These are phyloP conservation scores for Alviniconcha marisindica DNA, from an alignment of 1,140 invertebrate species.

Conservation along the genomic window DNA sequence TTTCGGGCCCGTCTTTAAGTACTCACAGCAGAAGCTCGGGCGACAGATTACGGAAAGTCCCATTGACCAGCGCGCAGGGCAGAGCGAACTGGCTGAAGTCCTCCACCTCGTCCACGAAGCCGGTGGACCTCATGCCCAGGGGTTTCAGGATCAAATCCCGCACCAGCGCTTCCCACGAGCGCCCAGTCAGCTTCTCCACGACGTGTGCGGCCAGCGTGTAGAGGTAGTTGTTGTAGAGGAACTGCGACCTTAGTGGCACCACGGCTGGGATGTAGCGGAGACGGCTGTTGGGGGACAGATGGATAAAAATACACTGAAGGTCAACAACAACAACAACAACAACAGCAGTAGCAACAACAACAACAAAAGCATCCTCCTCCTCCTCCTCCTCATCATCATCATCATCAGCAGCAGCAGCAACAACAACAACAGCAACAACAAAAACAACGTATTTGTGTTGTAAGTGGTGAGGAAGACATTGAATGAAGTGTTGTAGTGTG, in stretches of 20 bases:
- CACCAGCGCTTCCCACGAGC: constrained; percentile 66
- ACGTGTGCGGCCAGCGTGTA: constrained; percentile 71
- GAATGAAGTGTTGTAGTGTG: too few species aligned
- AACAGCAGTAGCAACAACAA: too few species aligned
- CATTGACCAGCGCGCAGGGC: constrained; percentile 62
- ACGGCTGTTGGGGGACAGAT: constrained; percentile 49
- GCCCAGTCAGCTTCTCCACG: constrained; percentile 59
- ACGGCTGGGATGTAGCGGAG: constrained; percentile 58
- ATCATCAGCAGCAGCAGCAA: too few species aligned
- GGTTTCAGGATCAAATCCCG: constrained; percentile 56
- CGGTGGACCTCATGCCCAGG: constrained; percentile 61
- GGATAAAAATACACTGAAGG: too few species aligned
- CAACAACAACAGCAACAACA: too few species aligned
- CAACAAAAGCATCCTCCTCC: too few species aligned
- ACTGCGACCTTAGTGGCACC: constrained; percentile 60
- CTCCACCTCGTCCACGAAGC: constrained; percentile 56
- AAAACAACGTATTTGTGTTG: too few species aligned
- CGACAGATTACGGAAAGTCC: constrained; percentile 51
- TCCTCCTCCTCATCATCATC: too few species aligned
- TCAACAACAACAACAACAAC: too few species aligned
- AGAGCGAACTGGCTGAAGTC: constrained; percentile 55
- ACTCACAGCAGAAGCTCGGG: constrained; percentile 63
- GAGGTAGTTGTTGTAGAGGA: constrained; percentile 72
- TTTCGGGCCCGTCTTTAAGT: too few species aligned
- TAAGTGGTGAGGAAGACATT: too few species aligned